Evolutionary conservation across 2,888 invertebrate genomes (phyloP), one percentile per base, ranked within the genome.

Genomic region (Ornithoptera priamus): DNA sequence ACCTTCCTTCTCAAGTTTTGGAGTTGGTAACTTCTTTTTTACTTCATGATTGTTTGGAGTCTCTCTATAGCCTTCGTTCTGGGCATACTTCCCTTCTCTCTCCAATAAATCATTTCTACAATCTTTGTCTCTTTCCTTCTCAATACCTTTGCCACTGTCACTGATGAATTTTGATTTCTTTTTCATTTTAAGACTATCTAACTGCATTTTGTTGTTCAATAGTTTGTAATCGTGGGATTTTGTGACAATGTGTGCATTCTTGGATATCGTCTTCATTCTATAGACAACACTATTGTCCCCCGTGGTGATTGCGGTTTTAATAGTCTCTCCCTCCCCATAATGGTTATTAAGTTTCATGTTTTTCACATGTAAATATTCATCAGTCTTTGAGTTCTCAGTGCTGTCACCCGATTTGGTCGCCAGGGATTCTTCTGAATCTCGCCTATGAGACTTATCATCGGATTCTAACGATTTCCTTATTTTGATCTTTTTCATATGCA

Each of bases 31-130:
- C 84, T 93, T 93, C 78, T 90, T 88, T 80, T 93, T 93, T 65
- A 75, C 85, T 17, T 90, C 90, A 71, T 89, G 88, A 71, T 92
- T 91, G 78, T 90, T 88, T 8, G 79, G 77, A 57, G 77, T 84
- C 87, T 92, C 93, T 92, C 93, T 90, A 83, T 92, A 93, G 69
- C 92, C 93, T 73, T 92, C 93, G 75, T 90, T 92, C 76, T 91
- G 92, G 70, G 90, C 90, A 77, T 92, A 92, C 72, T 91, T 90
- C 61, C 93, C 93, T 71, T 94, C 94, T 69, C 93, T 93, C 71
- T 93, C 92, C 74, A 93, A 84, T 73, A 91, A 82, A 78, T 94
- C 94, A 81, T 94, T 94, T 80, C 93, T 90, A 85, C 94, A 94
- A 77, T 94, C 94, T 80, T 94, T 93, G 74, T 90, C 89, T 69